Conservation (phyloP, 23 tunicate genomes). For the Ciona savignyi region DNA sequence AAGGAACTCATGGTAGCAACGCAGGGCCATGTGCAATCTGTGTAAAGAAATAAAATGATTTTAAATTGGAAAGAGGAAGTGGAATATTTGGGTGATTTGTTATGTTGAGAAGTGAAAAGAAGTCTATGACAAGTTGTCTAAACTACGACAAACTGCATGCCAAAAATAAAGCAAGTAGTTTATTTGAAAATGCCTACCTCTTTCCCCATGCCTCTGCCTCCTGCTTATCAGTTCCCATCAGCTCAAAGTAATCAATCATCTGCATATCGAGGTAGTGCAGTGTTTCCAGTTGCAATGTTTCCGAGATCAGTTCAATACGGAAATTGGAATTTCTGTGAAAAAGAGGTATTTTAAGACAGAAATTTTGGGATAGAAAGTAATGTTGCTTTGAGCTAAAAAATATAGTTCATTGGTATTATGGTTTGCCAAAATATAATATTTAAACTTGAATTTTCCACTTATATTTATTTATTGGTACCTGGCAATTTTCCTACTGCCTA, state of each 20-base stretch:
- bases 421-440: too few species aligned
- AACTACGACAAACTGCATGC: too few species aligned
- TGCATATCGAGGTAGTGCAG: constrained; percentile 77
- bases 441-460: background rate
- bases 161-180: too few species aligned
- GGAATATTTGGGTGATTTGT: too few species aligned
- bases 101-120: too few species aligned
- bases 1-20: constrained; percentile 85
- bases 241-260: constrained; percentile 49
- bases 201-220: constrained; percentile 77
- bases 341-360: background rate
- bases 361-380: background rate
- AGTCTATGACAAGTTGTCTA: too few species aligned
- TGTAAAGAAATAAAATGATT: too few species aligned
- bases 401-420: too few species aligned
- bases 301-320: constrained; percentile 66
- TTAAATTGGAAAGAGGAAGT: too few species aligned
- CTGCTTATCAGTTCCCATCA: constrained; percentile 79
- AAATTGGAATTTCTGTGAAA: constrained; percentile 34
- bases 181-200: too few species aligned
- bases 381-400: too few species aligned
- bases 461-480: too few species aligned
- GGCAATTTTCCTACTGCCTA: background rate
- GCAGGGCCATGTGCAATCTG: constrained; percentile 80
- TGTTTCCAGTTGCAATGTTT: constrained; percentile 70